Evolutionary conservation across 1,140 invertebrate species (phyloP).

Genomic region (Anadara kagoshimensis): DNA sequence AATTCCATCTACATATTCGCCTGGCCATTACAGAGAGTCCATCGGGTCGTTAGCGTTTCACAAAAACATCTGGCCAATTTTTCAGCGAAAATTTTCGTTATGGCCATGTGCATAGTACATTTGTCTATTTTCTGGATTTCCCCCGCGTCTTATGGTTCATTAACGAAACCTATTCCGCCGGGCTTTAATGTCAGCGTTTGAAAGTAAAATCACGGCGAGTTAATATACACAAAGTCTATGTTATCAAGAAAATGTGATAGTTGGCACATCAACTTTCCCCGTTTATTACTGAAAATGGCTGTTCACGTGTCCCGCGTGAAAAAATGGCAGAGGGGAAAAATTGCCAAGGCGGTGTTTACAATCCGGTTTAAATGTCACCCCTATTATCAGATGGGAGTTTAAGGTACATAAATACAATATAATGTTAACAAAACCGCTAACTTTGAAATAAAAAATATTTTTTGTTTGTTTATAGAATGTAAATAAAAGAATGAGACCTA

Average conservation of each 20-base stretch:
- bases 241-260: no score
- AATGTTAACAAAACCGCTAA: no score
- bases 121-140: constrained; percentile 44
- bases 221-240: no score
- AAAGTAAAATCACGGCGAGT: neutral
- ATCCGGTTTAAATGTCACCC: no score
- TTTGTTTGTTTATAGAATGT: no score
- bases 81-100: constrained; percentile 44
- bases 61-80: constrained; percentile 50
- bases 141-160: constrained; percentile 52
- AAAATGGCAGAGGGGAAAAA: neutral
- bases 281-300: no score
- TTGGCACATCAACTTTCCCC: no score
- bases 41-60: constrained; percentile 11
- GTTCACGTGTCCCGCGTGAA: no score
- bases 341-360: no score
- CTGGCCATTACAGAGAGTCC: constrained; percentile 1
- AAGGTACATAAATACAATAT: no score
- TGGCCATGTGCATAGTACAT: constrained; percentile 30
- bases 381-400: no score
- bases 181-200: constrained; percentile 7
- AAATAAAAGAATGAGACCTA: constrained; percentile 54
- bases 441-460: no score
- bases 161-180: constrained; percentile 26
- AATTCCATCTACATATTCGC: neutral